Percentiles rank a stretch among this genome's conserved stretches.
These are phyloP conservation scores for Arion vulgaris DNA, from an alignment of 1,140 invertebrate genomes.

Conservation along the genomic window DNA sequence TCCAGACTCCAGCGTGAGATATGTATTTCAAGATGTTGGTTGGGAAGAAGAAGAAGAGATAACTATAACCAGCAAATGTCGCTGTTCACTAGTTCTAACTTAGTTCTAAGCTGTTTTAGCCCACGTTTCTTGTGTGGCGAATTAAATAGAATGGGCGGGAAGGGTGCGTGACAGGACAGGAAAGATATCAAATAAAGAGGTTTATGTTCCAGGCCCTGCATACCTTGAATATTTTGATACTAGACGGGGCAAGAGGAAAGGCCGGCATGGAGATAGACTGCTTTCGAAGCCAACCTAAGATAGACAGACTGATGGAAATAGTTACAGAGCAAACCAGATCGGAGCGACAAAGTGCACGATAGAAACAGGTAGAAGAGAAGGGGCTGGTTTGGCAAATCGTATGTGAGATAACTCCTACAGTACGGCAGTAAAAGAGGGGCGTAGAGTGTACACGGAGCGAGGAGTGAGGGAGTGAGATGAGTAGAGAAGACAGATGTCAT, in stretches of 20 bases:
- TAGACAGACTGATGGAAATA: background rate
- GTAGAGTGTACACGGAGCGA: background rate
- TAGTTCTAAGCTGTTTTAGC: background rate
- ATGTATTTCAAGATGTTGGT: background rate
- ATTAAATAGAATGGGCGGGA: background rate
- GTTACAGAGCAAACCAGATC: background rate
- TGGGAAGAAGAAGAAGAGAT: constrained; percentile 4
- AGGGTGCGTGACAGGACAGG: background rate
- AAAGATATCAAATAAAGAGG: background rate
- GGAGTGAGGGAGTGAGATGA: background rate
- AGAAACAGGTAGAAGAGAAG: background rate
- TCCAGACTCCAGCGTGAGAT: background rate
- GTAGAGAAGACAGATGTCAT: no score
- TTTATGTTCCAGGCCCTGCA: background rate
- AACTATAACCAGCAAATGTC: constrained; percentile 15
- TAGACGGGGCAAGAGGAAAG: background rate
- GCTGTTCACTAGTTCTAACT: background rate
- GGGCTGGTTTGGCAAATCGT: background rate
- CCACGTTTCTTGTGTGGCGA: constrained; percentile 5
- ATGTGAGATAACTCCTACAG: background rate
- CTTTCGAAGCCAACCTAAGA: background rate
- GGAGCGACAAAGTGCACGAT: background rate
- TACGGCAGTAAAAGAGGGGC: background rate
- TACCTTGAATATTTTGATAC: constrained; percentile 1
- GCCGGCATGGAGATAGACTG: background rate